These are phyloP conservation scores for Thalassoma bifasciatum DNA, from an alignment of 2,113 vertebrate species.

Conservation along the genomic window DNA sequence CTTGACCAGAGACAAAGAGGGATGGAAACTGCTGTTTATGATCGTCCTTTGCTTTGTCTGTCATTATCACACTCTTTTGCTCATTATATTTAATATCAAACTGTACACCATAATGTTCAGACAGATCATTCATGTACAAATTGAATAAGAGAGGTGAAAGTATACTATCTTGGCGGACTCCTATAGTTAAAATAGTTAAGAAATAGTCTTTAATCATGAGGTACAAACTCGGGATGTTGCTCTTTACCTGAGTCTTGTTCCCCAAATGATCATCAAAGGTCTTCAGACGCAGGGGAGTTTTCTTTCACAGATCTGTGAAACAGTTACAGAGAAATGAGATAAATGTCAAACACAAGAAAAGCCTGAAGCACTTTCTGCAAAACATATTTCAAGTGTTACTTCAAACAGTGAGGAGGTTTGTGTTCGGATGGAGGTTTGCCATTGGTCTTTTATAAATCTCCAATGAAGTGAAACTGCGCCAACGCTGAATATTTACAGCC, in stretches of 20 bases:
- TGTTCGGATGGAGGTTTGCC: conserved; percentile 11
- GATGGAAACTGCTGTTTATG: too few relatives aligned
- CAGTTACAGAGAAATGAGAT: conserved; percentile 1
- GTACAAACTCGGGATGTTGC: background rate
- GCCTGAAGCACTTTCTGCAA: conserved; percentile 3
- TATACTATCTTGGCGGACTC: too few relatives aligned
- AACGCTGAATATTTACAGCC: conserved; percentile 24
- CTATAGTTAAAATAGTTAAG: background rate
- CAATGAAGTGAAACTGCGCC: conserved; percentile 21
- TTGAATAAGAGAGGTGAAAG: too few relatives aligned
- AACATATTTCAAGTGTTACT: conserved; percentile 23
- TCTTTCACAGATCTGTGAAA: background rate
- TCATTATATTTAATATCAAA: too few relatives aligned
- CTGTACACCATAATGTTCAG: too few relatives aligned
- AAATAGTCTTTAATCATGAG: background rate
- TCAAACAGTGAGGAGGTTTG: conserved; percentile 28
- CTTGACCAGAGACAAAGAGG: too few relatives aligned
- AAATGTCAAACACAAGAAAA: background rate
- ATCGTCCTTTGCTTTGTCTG: too few relatives aligned
- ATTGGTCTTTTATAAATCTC: conserved; percentile 22
- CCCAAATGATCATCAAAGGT: conserved; percentile 2
- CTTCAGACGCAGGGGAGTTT: conserved; percentile 1
- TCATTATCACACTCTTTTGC: too few relatives aligned
- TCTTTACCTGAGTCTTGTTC: too few relatives aligned
- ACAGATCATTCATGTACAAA: too few relatives aligned